Evolutionary conservation across 2,113 vertebrate genomes (phyloP).

Genomic region (Semnopithecus entellus): DNA sequence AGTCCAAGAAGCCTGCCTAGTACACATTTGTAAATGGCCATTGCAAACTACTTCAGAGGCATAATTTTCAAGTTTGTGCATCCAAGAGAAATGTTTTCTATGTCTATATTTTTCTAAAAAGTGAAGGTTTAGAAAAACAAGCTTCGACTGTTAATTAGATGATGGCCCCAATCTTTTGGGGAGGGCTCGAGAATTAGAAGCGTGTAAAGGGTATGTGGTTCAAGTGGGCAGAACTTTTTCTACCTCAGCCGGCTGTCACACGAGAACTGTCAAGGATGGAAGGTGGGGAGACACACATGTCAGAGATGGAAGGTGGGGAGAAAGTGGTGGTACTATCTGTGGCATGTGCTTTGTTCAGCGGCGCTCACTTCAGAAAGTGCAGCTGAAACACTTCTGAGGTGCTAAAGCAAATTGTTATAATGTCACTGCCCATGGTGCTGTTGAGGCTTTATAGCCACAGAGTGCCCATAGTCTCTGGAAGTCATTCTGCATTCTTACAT

Average conservation of each 20-base stretch:
- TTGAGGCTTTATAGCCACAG: conserved; percentile 78
- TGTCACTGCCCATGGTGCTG: conserved; percentile 67
- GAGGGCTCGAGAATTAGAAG: conserved; percentile 26
- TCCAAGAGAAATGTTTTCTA: background rate
- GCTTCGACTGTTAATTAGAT: background rate
- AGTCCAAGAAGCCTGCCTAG: background rate
- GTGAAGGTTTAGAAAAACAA: conserved; percentile 31
- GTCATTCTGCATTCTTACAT: conserved; percentile 79
- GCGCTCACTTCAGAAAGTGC: background rate
- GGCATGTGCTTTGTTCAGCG: conserved; percentile 40
- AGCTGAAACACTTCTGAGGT: conserved; percentile 63
- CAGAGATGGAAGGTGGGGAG: conserved; percentile 40
- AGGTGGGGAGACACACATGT: conserved; percentile 38
- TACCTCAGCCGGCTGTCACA: background rate
- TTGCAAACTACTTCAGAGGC: background rate
- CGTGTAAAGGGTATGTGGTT: background rate
- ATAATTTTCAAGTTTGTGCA: background rate
- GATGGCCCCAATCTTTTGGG: background rate
- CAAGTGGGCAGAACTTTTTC: background rate
- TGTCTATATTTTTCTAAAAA: background rate
- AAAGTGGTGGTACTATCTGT: background rate
- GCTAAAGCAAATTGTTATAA: conserved; percentile 69
- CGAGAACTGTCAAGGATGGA: conserved; percentile 33
- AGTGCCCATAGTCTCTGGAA: conserved; percentile 75
- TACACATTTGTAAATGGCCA: background rate